Base-by-base conservation (phyloP, 2,113 vertebrate species). In the Stegastes partitus region DNA sequence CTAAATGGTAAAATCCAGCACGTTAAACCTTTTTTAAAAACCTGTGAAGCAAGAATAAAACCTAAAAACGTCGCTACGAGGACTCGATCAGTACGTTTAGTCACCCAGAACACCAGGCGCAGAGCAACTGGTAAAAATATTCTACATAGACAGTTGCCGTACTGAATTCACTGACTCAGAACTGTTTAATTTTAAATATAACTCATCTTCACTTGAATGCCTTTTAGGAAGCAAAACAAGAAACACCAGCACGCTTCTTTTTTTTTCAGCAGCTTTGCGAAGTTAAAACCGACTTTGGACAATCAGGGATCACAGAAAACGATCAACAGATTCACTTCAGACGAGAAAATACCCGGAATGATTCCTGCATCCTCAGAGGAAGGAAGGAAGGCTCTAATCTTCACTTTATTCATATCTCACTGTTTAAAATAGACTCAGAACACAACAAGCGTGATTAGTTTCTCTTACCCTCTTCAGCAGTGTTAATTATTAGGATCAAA, bases 311-410 rank as follows among this genome's bases (percentile, higher is more conserved):
- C 45, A 51, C 11, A 37, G n/a, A 56, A 59, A 73, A 73, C n/a
- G 21, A 74, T 56, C 16, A 66, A 26, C n/a, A 39, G 23, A 49
- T 82, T 19, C 54, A 76, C 18, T 34, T 79, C 21, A 62, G 22
- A 62, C 49, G 45, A 22, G 11, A 19, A 59, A 69, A 59, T 15
- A 63, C 9, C 34, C 72, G 79, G 88, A 87, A 86, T 84, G 53
- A 72, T 51, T 88, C 42, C 31, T 59, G 25, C 5, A 31, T 66
- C 26, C 23, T 45, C 22, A 26, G 11, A 23, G 22, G n/a, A n/a
- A 69, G 23, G 23, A 54, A 22, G 22, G 69, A 57, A 71, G 0
- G 37, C 25, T 10, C 23, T n/a, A 4, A 23, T 37, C 22, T 50
- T 53, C 21, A 22, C 15, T 28, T 53, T 61, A 73, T 22, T 75